Evolutionary conservation across 2,797 vertebrate genomes (phyloP).

Genomic region (Melanotaenia parkinsoni): DNA sequence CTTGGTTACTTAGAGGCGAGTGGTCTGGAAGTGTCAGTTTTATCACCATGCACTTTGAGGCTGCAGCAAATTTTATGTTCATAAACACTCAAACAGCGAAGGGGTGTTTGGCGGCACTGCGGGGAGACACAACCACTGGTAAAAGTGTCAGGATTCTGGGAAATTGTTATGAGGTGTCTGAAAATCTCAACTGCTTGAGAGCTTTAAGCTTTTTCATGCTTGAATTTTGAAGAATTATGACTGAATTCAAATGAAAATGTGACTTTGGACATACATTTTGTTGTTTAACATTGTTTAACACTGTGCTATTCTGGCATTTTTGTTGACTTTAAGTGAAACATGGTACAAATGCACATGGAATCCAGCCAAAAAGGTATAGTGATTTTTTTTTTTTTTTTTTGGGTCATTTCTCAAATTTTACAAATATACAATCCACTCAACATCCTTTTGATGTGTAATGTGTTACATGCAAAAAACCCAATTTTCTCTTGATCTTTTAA

Average conservation of each 20-base stretch:
- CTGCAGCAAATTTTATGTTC: conserved; percentile 41
- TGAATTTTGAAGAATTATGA: conserved; percentile 5
- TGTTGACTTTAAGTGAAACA: not conserved
- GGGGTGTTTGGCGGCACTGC: conserved; percentile 19
- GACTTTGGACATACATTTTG: not conserved
- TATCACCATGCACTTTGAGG: conserved; percentile 29
- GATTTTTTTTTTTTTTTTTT: not conserved
- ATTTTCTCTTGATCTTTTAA: not conserved
- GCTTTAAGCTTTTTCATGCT: not conserved
- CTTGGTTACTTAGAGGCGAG: conserved; percentile 36
- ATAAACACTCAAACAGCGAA: conserved; percentile 48
- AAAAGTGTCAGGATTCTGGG: conserved; percentile 28
- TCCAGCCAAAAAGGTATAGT: not conserved
- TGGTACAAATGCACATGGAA: not conserved
- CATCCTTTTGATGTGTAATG: not conserved
- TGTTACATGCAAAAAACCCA: not conserved
- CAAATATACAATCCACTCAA: not conserved
- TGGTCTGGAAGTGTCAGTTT: conserved; percentile 38
- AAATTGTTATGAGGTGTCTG: conserved; percentile 1
- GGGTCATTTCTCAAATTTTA: not conserved
- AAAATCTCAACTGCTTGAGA: not conserved
- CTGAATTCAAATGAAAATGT: conserved; percentile 11
- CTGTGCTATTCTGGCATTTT: not conserved
- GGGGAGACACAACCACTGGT: conserved; percentile 15
- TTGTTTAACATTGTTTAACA: not conserved